Evolutionary conservation across 1,140 invertebrate species (phyloP).

Genomic region (Procambarus virginalis): DNA sequence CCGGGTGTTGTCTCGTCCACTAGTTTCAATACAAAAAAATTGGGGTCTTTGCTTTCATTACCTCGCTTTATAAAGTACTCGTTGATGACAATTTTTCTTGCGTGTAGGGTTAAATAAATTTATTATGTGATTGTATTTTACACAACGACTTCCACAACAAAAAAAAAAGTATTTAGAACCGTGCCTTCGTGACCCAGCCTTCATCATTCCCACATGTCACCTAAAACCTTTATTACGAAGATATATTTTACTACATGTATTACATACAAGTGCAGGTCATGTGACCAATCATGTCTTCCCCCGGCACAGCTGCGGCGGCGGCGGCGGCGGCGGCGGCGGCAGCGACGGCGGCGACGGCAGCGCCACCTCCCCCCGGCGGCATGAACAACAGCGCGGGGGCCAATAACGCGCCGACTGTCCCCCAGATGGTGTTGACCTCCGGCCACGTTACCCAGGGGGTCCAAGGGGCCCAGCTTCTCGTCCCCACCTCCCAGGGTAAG

Average conservation of each 20-base stretch:
- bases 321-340: constrained; percentile 72
- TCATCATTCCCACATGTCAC: background rate
- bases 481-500: constrained; percentile 94
- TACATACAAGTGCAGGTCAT: background rate
- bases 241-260: no score
- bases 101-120: no score
- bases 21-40: no score
- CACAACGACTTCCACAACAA: background rate
- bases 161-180: background rate
- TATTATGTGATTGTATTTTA: background rate
- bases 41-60: no score
- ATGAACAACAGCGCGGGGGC: constrained; percentile 78
- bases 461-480: constrained; percentile 92
- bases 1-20: no score
- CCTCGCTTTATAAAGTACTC: no score
- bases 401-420: constrained; percentile 75
- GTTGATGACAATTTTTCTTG: no score
- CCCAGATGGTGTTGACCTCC: constrained; percentile 91
- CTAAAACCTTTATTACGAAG: no score
- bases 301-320: constrained; percentile 71
- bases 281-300: background rate
- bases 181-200: background rate
- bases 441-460: constrained; percentile 93
- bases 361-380: constrained; percentile 76
- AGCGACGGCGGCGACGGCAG: constrained; percentile 71